Base-by-base conservation (phyloP, 2,113 vertebrate genomes). In the Haemorhous mexicanus region DNA sequence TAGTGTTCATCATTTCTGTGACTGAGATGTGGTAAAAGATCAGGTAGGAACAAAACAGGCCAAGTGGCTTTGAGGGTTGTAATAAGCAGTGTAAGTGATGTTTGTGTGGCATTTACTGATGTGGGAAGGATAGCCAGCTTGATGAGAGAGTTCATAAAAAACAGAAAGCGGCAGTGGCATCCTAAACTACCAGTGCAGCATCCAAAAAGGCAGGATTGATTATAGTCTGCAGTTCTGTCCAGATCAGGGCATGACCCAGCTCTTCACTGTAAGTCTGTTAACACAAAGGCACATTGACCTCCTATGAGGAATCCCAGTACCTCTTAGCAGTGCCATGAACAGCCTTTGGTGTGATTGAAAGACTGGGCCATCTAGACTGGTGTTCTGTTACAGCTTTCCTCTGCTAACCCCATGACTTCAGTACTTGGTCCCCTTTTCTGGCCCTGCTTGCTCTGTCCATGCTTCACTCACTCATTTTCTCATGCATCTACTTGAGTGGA, bases 81-180 rank as follows among this genome's bases (percentile, higher is more conserved):
- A 96, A 96, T 95, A 77, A 87, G 44, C 56, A 68, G 80, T 23
- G n/a, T 55, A 43, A 87, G 33, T 3, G 50, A 93, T 92, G 49
- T 52, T 70, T 94, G 95, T 93, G 94, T 92, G 94, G 93, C 59
- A 72, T 86, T 94, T 70, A 87, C 44, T 94, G 94, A 95, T 96
- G 96, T 96, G 93, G 94, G 89, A 89, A 93, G 89, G 68, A 43
- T n/a, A 93, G 43, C 52, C 52, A 75, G 23, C 80, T 67, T 92
- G 91, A 93, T 97, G 96, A 97, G 8, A 94, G 79, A 94, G 80
- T 87, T 83, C 1, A 2, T 63, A 37, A 74, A 87, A 81, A 18
- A n/a, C 68, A 95, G 43, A 61, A 84, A 47, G 39, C 90, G 47
- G 83, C 80, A 86, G 35, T 62, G 88, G 86, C 59, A 81, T 87